phyloP scores from a whole-genome alignment of 2,113 vertebrate species.

The Sturnira hondurensis region DNA sequence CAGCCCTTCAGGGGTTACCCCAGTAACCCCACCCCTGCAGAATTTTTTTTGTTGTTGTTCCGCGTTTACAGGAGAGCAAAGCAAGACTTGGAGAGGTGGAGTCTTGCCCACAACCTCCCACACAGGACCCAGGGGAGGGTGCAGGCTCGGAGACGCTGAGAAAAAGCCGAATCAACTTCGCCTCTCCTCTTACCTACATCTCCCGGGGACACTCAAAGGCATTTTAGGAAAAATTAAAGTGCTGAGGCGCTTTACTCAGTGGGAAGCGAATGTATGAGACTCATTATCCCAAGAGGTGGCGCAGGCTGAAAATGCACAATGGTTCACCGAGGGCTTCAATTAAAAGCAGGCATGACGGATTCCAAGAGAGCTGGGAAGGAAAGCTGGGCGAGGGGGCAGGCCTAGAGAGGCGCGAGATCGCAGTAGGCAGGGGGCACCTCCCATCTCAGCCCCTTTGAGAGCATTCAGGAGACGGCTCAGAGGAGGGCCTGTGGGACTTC shows the following conservation, averaged over 20 bases:
- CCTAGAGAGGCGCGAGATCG: not conserved
- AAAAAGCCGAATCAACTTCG: not conserved
- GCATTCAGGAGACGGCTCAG: accelerated
- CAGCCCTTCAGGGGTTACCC: accelerated
- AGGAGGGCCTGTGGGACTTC: accelerated
- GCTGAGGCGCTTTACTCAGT: not conserved
- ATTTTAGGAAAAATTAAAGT: conserved; percentile 46
- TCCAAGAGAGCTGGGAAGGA: accelerated
- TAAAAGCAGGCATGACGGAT: not conserved
- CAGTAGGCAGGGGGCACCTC: not conserved
- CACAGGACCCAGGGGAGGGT: accelerated
- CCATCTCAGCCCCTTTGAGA: accelerated
- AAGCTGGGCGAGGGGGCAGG: accelerated
- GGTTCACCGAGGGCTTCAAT: not conserved
- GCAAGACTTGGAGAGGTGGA: not conserved
- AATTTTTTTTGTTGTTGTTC: accelerated
- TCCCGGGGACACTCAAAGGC: not conserved
- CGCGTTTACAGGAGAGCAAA: not conserved
- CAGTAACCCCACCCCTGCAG: not conserved
- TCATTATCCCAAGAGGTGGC: conserved; percentile 38
- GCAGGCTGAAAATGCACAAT: not conserved
- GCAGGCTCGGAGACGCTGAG: too few species aligned
- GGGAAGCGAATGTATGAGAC: not conserved
- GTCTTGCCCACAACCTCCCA: not conserved
- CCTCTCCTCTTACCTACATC: not conserved